Base-by-base conservation (phyloP, 2,888 invertebrate species). In the Microctonus brassicae region DNA sequence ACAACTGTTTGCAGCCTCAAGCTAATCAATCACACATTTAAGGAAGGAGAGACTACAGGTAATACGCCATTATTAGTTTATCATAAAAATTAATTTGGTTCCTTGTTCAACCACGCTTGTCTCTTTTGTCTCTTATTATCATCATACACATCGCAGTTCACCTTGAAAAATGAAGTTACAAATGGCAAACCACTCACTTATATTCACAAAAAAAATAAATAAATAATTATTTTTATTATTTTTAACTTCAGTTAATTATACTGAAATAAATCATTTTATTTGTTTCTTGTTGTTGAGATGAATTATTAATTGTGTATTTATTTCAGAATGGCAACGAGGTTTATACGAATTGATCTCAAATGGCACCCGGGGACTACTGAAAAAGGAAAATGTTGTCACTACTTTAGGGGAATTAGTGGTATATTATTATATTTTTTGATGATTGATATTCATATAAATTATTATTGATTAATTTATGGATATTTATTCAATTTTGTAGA, bases 271-370 rank as follows among this genome's bases (percentile, higher is more conserved):
- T 20, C 17, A 1, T 17, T 17, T 17, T 20, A 47, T 9, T 17
- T 47, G 7, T 24, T 68, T 20, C 91, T 39, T 29, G 33, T 29
- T 26, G 34, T 62, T 11, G 61, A 24, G 34, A 68, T 33, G n/a
- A n/a, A 34, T 62, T 62, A 47, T 72, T 53, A 61, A 22, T 84
- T 89, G 89, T 73, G 91, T 91, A 62, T 91, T 91, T 82, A 87
- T 92, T 76, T 89, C 90, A 85, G 92, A 91, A 80, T 89, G 96
- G 80, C 93, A 93, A 74, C 91, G 92, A 82, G 92, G 91, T 78
- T 89, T 97, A 68, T 95, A 96, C 88, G 94, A 95, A 83, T 89
- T 97, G 76, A 90, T 97, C 80, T 92, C 93, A 81, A 93, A 93
- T 88, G 95, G 94, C 47, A 89, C 96, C 66, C 91, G 91, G 77